Percentiles rank a stretch among this genome's conserved stretches.
These are phyloP conservation scores for Taenaris catops DNA, from an alignment of 2,888 invertebrate genomes.

Conservation along the genomic window DNA sequence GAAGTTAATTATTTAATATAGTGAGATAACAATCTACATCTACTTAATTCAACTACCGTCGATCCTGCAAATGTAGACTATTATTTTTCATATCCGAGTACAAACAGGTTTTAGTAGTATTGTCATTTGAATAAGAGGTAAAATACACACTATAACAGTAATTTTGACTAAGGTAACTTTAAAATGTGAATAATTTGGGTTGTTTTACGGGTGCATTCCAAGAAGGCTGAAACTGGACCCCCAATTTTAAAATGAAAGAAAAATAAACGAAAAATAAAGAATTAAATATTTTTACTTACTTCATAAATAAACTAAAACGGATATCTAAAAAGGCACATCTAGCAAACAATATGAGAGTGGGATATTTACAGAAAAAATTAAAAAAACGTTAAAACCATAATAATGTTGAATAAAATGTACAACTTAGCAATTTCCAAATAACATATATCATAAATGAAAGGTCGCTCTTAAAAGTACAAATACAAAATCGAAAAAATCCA, in stretches of 20 bases:
- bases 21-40: conserved; percentile 4
- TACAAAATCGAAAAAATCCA: conserved; percentile 16
- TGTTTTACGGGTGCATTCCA: no score
- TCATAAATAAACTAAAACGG: conserved; percentile 74
- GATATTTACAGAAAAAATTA: conserved; percentile 72
- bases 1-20: no score
- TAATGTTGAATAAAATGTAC: conserved; percentile 66
- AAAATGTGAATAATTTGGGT: no score
- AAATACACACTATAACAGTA: conserved; percentile 28
- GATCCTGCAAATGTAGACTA: background rate
- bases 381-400: conserved; percentile 41
- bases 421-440: conserved; percentile 59
- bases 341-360: conserved; percentile 57
- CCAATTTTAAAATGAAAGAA: no score
- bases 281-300: conserved; percentile 63
- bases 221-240: no score
- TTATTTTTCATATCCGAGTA: conserved; percentile 1
- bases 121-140: conserved; percentile 58
- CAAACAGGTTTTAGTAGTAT: conserved; percentile 35
- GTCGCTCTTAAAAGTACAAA: conserved; percentile 22
- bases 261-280: conserved; percentile 50
- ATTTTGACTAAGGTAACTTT: conserved; percentile 8
- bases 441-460: conserved; percentile 41
- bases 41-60: conserved; percentile 4
- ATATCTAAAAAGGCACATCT: conserved; percentile 63